A percentile compares a stretch with the other conserved stretches of the same genome.
Evolutionary conservation across 2,888 invertebrate species (phyloP).

Genomic region (Melinopterus prodromus): DNA sequence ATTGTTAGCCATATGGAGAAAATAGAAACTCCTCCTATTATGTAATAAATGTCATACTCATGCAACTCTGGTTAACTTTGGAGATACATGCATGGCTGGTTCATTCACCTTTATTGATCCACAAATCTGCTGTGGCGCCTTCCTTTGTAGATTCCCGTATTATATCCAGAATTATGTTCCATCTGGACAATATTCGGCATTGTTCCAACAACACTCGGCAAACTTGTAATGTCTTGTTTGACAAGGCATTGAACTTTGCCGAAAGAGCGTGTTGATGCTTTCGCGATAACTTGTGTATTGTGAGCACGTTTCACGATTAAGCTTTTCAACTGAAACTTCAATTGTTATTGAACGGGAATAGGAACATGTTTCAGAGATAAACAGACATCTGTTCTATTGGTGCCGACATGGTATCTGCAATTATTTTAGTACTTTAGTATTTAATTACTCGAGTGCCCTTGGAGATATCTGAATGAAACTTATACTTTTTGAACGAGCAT

Average conservation of each 20-base stretch:
- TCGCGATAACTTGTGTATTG: background rate
- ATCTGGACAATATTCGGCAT: background rate
- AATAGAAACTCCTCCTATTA: too few relatives aligned
- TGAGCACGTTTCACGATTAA: background rate
- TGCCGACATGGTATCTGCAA: too few relatives aligned
- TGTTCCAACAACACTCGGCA: background rate
- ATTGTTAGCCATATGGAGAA: too few relatives aligned
- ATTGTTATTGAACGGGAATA: background rate
- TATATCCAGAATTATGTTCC: background rate
- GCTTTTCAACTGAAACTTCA: background rate
- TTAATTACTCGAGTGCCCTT: too few relatives aligned
- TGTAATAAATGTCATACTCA: too few relatives aligned
- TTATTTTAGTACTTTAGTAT: too few relatives aligned
- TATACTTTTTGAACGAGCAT: too few relatives aligned
- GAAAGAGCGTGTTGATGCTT: background rate
- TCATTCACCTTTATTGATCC: constrained; percentile 4
- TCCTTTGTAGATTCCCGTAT: background rate
- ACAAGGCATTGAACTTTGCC: background rate
- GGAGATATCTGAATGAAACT: too few relatives aligned
- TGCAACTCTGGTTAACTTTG: too few relatives aligned
- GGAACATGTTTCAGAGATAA: background rate
- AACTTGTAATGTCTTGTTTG: background rate
- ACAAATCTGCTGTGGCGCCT: background rate
- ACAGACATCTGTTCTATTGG: background rate
- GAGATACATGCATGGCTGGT: background rate